These are phyloP conservation scores for Phaonia tiefii DNA, from an alignment of 2,888 invertebrate genomes.

Conservation along the genomic window DNA sequence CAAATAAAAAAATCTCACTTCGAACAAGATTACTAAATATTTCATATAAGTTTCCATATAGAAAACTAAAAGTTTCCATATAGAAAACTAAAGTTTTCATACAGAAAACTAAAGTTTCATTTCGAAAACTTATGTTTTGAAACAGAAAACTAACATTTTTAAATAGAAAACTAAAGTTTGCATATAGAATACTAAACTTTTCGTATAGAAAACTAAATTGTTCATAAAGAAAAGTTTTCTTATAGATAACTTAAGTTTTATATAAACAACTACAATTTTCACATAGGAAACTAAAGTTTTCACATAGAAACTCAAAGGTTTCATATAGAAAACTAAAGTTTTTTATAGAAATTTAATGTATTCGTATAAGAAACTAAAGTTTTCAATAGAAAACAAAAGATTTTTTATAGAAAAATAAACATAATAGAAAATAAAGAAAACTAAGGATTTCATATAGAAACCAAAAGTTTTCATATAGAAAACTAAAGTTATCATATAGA, in stretches of 20 bases:
- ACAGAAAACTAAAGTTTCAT: no score
- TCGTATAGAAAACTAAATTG: not conserved
- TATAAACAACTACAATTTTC: not conserved
- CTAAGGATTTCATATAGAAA: not conserved
- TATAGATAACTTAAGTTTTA: not conserved
- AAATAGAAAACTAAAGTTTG: not conserved
- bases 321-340: not conserved
- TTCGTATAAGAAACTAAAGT: not conserved
- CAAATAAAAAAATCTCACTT: not conserved
- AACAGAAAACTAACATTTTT: not conserved
- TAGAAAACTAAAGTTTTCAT: no score
- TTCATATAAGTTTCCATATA: no score
- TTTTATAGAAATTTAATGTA: no score
- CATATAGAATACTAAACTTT: not conserved
- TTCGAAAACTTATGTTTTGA: not conserved
- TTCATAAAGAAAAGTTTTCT: no score
- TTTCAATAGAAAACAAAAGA: not conserved
- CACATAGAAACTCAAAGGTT: no score
- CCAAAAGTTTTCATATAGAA: not conserved
- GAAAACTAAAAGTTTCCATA: no score
- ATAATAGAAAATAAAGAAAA: not conserved
- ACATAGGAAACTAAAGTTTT: not conserved
- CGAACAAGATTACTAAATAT: no score
- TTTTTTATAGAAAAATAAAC: not conserved
- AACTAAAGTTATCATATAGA: not conserved